These are phyloP conservation scores for Pyralis farinalis DNA, from an alignment of 2,888 invertebrate genomes.

Conservation along the genomic window DNA sequence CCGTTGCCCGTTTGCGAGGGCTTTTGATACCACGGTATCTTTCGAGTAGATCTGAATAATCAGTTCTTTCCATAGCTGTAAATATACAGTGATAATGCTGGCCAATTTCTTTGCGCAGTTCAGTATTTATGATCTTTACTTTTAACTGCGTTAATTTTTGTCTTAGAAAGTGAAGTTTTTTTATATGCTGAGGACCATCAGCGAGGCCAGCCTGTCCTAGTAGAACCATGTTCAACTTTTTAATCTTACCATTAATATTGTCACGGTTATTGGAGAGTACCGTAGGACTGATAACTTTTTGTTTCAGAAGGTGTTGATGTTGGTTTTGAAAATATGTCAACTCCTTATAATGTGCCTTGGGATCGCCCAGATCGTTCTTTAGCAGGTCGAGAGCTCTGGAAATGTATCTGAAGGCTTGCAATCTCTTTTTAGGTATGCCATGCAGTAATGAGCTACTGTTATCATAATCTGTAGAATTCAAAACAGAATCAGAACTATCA, in stretches of 20 bases:
- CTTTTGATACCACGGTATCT: constrained; percentile 38
- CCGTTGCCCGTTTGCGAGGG: background rate
- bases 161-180: constrained; percentile 53
- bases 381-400: constrained; percentile 53
- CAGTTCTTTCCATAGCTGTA: constrained; percentile 55
- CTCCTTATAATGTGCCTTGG: constrained; percentile 60
- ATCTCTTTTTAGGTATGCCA: constrained; percentile 56
- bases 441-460: constrained; percentile 8
- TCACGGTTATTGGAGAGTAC: constrained; percentile 48
- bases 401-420: constrained; percentile 47
- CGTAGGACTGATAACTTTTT: constrained; percentile 50
- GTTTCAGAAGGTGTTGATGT: constrained; percentile 57
- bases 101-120: constrained; percentile 71
- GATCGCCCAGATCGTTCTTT: constrained; percentile 73
- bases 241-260: constrained; percentile 65
- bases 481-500: constrained; percentile 16
- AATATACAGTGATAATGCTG: constrained; percentile 77
- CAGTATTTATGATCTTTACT: constrained; percentile 45
- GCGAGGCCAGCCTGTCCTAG: constrained; percentile 81
- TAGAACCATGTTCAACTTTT: constrained; percentile 79
- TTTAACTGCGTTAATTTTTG: constrained; percentile 47
- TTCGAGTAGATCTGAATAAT: constrained; percentile 55
- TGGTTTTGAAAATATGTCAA: constrained; percentile 60
- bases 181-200: constrained; percentile 69
- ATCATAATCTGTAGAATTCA: background rate